These are phyloP conservation scores for Serinus canaria DNA, from an alignment of 2,113 vertebrate genomes.

Conservation along the genomic window DNA sequence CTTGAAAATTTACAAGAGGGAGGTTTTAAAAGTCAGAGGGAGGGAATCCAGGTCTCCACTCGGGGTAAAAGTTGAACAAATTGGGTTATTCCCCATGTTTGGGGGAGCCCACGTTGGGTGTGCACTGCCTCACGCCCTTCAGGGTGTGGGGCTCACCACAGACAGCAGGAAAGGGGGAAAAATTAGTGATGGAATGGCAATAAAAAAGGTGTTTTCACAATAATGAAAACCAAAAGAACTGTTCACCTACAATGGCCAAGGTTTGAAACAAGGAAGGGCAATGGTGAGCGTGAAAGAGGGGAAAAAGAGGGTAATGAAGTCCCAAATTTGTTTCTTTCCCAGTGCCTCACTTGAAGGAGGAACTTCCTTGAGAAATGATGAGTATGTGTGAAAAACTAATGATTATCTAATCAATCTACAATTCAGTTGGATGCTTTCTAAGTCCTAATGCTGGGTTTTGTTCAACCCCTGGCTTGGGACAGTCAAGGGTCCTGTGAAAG, in stretches of 20 bases:
- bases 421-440: background rate
- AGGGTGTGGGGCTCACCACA: accelerated
- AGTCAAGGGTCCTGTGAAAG: background rate
- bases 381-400: background rate
- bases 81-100: accelerated
- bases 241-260: accelerated
- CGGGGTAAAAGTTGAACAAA: background rate
- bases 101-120: accelerated
- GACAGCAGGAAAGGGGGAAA: background rate
- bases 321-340: background rate
- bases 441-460: accelerated
- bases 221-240: background rate
- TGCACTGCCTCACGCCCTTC: accelerated
- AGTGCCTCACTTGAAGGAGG: background rate
- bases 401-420: background rate
- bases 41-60: accelerated
- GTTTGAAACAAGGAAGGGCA: background rate
- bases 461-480: background rate
- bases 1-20: background rate
- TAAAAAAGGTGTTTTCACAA: background rate
- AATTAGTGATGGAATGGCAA: accelerated
- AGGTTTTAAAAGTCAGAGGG: background rate
- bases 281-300: background rate
- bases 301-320: background rate
- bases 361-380: background rate